Evolutionary conservation across 2,113 vertebrate species (phyloP).

Genomic region (Microcebus jonahi): DNA sequence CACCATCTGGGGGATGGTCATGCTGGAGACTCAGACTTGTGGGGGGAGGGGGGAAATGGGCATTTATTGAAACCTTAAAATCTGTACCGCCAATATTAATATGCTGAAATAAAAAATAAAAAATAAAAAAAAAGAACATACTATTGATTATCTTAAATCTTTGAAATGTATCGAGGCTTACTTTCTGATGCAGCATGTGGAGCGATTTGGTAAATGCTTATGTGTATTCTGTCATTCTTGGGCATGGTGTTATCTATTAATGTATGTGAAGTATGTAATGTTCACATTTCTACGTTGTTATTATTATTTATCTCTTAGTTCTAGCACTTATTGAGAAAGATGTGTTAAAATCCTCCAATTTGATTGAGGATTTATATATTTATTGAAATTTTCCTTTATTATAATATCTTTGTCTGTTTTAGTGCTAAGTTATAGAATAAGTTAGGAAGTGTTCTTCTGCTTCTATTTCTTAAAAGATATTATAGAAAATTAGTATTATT

Average conservation of each 20-base stretch:
- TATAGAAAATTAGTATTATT: not conserved
- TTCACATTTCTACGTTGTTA: not conserved
- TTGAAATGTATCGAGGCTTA: not conserved
- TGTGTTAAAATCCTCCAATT: not conserved
- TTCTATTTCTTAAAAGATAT: not conserved
- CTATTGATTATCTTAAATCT: not conserved
- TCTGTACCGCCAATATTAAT: too few relatives aligned
- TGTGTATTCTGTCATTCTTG: not conserved
- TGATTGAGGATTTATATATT: not conserved
- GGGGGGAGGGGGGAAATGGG: too few relatives aligned
- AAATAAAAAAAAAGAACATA: not conserved
- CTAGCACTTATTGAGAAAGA: not conserved
- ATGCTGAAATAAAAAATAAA: too few relatives aligned
- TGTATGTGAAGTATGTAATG: not conserved
- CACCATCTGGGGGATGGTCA: too few relatives aligned
- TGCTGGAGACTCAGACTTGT: too few relatives aligned
- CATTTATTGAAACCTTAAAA: too few relatives aligned
- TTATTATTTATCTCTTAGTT: not conserved
- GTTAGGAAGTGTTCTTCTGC: not conserved
- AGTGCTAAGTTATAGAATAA: not conserved
- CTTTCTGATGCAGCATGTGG: not conserved
- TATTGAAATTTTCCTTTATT: not conserved
- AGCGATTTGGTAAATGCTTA: not conserved
- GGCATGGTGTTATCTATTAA: not conserved
- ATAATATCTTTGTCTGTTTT: not conserved